These are phyloP conservation scores for Zalophus californianus DNA, from an alignment of 2,797 vertebrate genomes.

Conservation along the genomic window DNA sequence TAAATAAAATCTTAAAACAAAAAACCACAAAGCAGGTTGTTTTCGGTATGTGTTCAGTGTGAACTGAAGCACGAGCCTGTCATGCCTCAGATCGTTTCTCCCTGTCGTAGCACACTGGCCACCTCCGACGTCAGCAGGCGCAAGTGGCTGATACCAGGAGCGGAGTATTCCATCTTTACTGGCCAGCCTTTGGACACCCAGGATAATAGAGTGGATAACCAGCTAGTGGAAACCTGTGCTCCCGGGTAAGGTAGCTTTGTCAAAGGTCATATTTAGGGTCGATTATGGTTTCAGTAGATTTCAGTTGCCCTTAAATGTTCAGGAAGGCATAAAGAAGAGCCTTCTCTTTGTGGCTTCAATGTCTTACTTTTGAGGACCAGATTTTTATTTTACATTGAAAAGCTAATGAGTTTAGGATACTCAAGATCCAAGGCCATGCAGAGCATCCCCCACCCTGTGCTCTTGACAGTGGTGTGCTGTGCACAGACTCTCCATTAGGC, in stretches of 20 bases:
- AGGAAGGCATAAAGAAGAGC: neutral
- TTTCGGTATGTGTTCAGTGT: neutral
- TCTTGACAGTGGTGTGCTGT: neutral
- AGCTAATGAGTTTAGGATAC: neutral
- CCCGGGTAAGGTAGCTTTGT: slow-evolving; percentile 83
- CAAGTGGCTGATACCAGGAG: slow-evolving; percentile 87
- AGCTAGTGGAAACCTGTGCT: slow-evolving; percentile 67
- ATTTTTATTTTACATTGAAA: slow-evolving; percentile 45
- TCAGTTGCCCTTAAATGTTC: neutral
- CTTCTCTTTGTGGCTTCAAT: neutral
- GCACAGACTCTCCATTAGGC: neutral
- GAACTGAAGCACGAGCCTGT: neutral
- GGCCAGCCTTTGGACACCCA: slow-evolving; percentile 87
- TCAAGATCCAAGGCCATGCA: neutral
- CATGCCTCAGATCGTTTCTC: slow-evolving; percentile 78
- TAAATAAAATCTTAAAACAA: too few species aligned
- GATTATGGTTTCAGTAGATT: neutral
- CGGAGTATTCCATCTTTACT: slow-evolving; percentile 88
- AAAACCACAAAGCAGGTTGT: neutral
- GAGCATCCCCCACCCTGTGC: neutral
- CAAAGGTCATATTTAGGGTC: neutral
- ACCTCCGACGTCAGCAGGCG: slow-evolving; percentile 87
- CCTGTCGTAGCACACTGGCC: slow-evolving; percentile 85
- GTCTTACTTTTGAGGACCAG: slow-evolving; percentile 10
- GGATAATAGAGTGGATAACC: slow-evolving; percentile 78